Evolutionary conservation across 2,888 invertebrate genomes (phyloP).

Genomic region (Cephus sareptanus): DNA sequence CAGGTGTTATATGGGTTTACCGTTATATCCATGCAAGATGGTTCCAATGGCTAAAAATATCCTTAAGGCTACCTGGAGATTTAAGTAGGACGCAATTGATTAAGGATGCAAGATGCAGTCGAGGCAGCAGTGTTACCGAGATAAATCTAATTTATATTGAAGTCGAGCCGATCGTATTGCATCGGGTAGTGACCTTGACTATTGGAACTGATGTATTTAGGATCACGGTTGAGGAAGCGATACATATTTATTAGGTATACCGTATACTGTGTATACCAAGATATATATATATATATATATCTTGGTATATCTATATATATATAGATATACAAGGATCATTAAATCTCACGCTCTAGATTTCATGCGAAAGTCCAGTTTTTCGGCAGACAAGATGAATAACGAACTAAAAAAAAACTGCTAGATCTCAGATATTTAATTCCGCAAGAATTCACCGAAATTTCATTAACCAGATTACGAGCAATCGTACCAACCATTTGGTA

Average conservation of each 20-base stretch:
- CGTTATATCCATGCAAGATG: not conserved
- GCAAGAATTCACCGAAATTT: not conserved
- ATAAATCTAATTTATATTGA: not conserved
- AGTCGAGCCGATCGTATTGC: not conserved
- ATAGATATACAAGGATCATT: not conserved
- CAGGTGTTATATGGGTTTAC: not conserved
- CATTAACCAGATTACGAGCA: not conserved
- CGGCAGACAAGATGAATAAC: not conserved
- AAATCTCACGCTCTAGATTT: not conserved
- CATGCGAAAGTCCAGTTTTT: not conserved
- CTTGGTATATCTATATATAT: too few relatives aligned
- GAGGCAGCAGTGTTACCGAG: not conserved
- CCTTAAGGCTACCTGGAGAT: not conserved
- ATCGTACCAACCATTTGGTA: rapidly evolving
- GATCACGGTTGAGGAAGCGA: not conserved
- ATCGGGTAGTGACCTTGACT: not conserved
- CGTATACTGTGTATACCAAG: not conserved
- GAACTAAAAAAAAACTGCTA: not conserved
- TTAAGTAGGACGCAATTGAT: not conserved
- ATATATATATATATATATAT: not conserved
- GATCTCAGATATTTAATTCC: not conserved
- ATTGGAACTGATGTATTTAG: not conserved
- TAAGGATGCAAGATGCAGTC: not conserved
- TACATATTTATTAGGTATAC: not conserved
- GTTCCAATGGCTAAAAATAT: not conserved